Base-by-base conservation (phyloP, 2,113 vertebrate species). In the Serinus canaria region DNA sequence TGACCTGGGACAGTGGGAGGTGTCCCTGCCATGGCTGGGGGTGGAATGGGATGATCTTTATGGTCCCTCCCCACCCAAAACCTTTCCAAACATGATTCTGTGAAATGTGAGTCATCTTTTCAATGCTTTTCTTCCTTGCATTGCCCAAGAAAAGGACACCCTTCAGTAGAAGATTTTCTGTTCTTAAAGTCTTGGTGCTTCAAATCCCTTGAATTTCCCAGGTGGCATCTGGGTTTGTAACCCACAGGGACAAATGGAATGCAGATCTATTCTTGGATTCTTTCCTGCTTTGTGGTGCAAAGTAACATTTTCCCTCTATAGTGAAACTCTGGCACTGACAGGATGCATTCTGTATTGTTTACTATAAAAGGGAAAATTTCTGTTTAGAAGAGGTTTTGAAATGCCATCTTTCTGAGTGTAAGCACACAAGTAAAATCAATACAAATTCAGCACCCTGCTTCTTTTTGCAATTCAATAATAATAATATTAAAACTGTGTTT, bases 401-500 rank as follows among this genome's bases (percentile, higher is more conserved):
- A 97, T 83, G 46, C 58, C 83, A 90, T 96, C 80, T 95, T 94
- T 96, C 89, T 86, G 6, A 94, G 78, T 92, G 62, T 77, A 97
- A 94, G 90, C 79, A 95, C 79, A 94, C 53, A 85, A 92, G 94
- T 92, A 91, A 97, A 97, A 95, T 96, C 92, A 90, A 97, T 95
- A 96, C 46, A 83, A 94, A 95, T 81, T 76, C 82, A 95, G 93
- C 92, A 78, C 75, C 46, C 64, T 95, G 50, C 50, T 96, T 96
- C 96, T 95, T 95, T 96, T 94, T 93, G 69, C 83, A 77, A 95
- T 94, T 96, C 94, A 95, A 84, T 97, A 96, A 94, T 90, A 96
- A 96, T 94, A 96, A 95, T 96, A 95, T 97, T 97, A 95, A 97
- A 97, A 97, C 78, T 22, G 8, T 89, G 94, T 95, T 97, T 93